Base-by-base conservation (phyloP, 2,888 invertebrate genomes). In the Drosophila pseudotakahashii region DNA sequence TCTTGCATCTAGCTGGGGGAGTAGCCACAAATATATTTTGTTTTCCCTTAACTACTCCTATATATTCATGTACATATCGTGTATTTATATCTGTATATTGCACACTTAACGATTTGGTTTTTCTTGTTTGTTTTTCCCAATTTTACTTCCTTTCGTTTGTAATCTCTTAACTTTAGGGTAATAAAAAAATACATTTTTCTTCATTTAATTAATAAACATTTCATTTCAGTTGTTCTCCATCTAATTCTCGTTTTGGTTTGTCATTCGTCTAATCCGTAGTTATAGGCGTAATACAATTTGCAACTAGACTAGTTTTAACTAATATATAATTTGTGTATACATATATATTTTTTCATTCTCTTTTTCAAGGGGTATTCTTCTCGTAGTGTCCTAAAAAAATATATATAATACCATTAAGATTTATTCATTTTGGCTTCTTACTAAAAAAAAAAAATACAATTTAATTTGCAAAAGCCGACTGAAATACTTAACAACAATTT, bases 131-230 rank as follows among this genome's bases (percentile, higher is more conserved):
- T 16, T 26, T 45, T 45, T 30, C 19, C 7, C 13, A 14, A n/a
- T 47, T 50, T 26, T 23, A 48, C 30, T 48, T 41, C 32, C 48
- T 47, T 48, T 32, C 42, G 32, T 36, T 48, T 41, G 37, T 69
- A 45, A 45, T 67, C 37, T 26, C 86, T 85, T 82, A 77, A 39
- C 19, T 58, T 63, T 78, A 72, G 42, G 45, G 55, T 80, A 83
- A 80, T 81, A 87, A 78, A 81, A 81, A 81, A 81, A 81, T 81
- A 81, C 81, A 81, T 75, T 64, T 78, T 16, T 73, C 45, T 73
- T 26, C 54, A 23, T 66, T 52, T 54, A 54, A 53, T 48, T 55
- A 26, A 54, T 61, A 42, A 55, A 58, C 37, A 48, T 36, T 62
- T 50, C 45, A n/a, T 19, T 44, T 37, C 19, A 13, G 23, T 34